A percentile compares a stretch with the other conserved stretches of the same genome.
Evolutionary conservation across 2,797 vertebrate species (phyloP).

Genomic region (Pogoniulus pusillus): DNA sequence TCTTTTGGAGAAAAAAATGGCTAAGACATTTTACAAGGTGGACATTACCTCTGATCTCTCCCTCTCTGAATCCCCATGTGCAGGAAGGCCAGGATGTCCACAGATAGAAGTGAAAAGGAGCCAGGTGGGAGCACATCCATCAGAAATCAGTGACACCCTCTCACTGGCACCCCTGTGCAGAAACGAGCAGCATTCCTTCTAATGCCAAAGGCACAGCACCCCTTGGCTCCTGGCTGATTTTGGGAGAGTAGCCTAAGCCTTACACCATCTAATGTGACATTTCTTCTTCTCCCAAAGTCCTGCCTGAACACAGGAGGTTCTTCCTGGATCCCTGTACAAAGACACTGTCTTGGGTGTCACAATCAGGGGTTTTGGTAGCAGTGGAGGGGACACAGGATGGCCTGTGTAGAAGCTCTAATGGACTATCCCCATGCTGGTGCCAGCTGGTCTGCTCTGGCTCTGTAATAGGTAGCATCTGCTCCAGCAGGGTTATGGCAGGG

Average conservation of each 20-base stretch:
- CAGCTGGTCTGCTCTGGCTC: not conserved
- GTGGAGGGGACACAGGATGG: not conserved
- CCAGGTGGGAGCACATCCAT: fast-evolving
- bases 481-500: not conserved
- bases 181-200: not conserved
- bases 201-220: not conserved
- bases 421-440: not conserved
- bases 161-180: not conserved
- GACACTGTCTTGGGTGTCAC: not conserved
- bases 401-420: fast-evolving
- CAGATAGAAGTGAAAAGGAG: not conserved
- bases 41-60: not conserved
- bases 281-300: not conserved
- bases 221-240: not conserved
- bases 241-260: fast-evolving
- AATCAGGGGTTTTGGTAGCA: not conserved
- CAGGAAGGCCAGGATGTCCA: not conserved
- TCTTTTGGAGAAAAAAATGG: not conserved
- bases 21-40: not conserved
- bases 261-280: not conserved
- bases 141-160: not conserved
- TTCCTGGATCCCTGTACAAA: not conserved
- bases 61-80: not conserved
- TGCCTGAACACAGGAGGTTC: not conserved
- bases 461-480: not conserved